Conservation (phyloP, 1,140 invertebrate genomes). For the Periplaneta americana region DNA sequence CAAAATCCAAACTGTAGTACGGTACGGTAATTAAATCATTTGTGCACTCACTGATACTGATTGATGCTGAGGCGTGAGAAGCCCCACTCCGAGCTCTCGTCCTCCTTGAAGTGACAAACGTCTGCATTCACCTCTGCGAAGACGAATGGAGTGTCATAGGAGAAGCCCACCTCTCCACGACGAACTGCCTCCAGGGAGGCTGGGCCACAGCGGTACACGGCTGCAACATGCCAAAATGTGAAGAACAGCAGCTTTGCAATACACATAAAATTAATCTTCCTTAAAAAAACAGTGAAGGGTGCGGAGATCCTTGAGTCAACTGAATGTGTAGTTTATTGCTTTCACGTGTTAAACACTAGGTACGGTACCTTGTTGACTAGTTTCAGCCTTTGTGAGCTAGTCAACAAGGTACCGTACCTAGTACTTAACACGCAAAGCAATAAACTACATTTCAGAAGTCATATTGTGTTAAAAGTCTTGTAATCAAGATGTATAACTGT, state of each 20-base stretch:
- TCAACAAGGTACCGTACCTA: no score
- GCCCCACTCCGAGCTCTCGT: slow-evolving; percentile 57
- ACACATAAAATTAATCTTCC: neutral
- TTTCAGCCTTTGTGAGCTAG: no score
- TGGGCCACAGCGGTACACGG: slow-evolving; percentile 61
- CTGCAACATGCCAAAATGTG: slow-evolving; percentile 14
- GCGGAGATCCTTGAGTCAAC: neutral
- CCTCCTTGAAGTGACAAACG: slow-evolving; percentile 60
- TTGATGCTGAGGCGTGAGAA: slow-evolving; percentile 49
- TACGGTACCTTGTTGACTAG: no score
- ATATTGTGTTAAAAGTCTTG: no score
- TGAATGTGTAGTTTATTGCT: neutral
- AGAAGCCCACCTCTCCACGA: slow-evolving; percentile 64
- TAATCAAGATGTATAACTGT: no score
- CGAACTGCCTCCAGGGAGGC: slow-evolving; percentile 63
- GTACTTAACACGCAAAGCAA: no score
- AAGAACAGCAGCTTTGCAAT: neutral
- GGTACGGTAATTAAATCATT: no score
- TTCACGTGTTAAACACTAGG: no score
- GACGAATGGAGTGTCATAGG: slow-evolving; percentile 70
- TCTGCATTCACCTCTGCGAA: slow-evolving; percentile 78
- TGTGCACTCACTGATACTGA: slow-evolving; percentile 56
- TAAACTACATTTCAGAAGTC: no score
- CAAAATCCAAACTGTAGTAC: no score
- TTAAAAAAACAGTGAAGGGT: neutral